A percentile compares a stretch with the other conserved stretches of the same genome.
Conservation (phyloP, 2,113 vertebrate genomes). For the Todiramphus chloris region DNA sequence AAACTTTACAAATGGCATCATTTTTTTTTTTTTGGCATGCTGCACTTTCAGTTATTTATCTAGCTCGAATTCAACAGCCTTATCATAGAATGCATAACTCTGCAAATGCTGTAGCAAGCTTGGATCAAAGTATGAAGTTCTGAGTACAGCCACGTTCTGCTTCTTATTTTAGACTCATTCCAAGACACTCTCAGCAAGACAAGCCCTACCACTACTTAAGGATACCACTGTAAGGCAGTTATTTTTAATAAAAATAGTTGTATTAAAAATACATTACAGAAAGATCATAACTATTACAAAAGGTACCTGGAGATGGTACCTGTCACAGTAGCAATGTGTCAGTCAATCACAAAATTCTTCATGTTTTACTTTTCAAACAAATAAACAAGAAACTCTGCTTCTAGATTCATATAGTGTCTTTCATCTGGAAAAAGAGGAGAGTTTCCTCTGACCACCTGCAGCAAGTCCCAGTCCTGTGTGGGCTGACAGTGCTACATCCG, state of each 20-base stretch:
- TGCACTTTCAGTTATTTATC: neutral
- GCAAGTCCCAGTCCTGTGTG: conserved; percentile 53
- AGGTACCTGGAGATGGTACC: neutral
- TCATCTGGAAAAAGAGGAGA: conserved; percentile 33
- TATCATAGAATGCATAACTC: neutral
- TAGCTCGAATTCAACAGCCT: neutral
- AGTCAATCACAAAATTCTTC: neutral
- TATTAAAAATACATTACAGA: neutral
- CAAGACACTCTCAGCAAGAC: neutral
- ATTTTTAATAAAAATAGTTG: neutral
- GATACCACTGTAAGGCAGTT: neutral
- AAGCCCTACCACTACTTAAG: neutral
- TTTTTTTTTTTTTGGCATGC: neutral
- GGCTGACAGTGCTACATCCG: conserved; percentile 30
- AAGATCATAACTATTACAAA: neutral
- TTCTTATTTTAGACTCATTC: neutral
- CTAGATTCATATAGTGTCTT: neutral
- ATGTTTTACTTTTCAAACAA: neutral
- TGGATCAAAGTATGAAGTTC: neutral
- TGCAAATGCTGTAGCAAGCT: neutral
- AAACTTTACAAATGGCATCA: neutral
- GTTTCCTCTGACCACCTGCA: conserved; percentile 49
- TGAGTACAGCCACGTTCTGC: neutral
- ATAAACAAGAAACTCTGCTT: neutral
- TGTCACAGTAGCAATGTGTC: neutral